These are phyloP conservation scores for Betta splendens DNA, from an alignment of 2,797 vertebrate genomes.

Conservation along the genomic window DNA sequence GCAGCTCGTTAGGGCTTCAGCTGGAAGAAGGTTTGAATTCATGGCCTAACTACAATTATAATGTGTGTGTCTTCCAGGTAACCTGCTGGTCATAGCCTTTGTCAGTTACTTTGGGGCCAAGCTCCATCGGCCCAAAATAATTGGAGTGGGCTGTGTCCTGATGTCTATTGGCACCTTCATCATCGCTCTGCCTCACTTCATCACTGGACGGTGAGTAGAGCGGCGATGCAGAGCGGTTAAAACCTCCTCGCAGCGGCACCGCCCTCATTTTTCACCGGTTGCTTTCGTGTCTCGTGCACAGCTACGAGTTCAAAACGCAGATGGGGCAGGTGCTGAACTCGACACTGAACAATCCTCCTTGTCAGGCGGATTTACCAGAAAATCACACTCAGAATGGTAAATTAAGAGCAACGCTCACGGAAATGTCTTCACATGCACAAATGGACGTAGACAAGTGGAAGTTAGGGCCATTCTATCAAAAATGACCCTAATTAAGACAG, in stretches of 20 bases:
- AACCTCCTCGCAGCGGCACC: not conserved
- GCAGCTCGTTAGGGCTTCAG: constrained; percentile 11
- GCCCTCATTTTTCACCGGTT: not conserved
- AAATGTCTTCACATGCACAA: not conserved
- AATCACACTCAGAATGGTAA: constrained; percentile 43
- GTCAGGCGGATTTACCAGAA: constrained; percentile 67
- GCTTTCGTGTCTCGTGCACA: constrained; percentile 69
- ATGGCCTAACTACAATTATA: no score
- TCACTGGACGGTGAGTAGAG: constrained; percentile 77
- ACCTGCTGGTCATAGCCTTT: constrained; percentile 79
- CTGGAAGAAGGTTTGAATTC: no score
- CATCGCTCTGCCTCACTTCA: constrained; percentile 82
- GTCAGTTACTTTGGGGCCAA: constrained; percentile 83
- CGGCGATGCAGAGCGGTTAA: not conserved
- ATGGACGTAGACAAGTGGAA: not conserved
- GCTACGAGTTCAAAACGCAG: constrained; percentile 87
- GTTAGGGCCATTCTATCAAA: no score
- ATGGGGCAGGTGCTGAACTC: no score
- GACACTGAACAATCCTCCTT: constrained; percentile 82
- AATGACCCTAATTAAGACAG: no score
- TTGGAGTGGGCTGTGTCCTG: constrained; percentile 76
- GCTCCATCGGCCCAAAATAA: constrained; percentile 81
- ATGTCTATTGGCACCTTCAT: constrained; percentile 81
- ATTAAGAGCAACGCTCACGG: constrained; percentile 55
- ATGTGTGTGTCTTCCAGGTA: constrained; percentile 61